Conservation (phyloP, 2,888 invertebrate species). For the Parasteatoda lunata region DNA sequence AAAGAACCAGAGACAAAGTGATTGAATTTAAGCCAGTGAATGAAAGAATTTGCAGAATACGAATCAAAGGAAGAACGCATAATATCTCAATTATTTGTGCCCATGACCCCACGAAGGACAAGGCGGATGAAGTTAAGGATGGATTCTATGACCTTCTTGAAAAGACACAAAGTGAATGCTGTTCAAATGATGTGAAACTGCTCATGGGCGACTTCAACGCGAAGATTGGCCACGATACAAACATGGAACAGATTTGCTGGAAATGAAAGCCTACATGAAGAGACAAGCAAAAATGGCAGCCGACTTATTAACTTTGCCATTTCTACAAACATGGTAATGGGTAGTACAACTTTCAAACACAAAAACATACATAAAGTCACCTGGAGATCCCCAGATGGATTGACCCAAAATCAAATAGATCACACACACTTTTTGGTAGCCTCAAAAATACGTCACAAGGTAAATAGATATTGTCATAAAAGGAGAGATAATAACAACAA, state of each 20-base stretch:
- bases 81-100: not conserved
- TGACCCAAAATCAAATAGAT: not conserved
- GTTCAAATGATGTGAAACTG: not conserved
- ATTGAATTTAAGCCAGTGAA: conserved; percentile 14
- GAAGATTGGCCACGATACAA: too few relatives aligned
- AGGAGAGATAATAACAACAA: not conserved
- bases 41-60: not conserved
- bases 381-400: not conserved
- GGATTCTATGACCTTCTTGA: not conserved
- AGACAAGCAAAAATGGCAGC: too few relatives aligned
- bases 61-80: not conserved
- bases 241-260: too few relatives aligned
- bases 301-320: not conserved
- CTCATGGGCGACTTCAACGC: too few relatives aligned
- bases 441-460: not conserved
- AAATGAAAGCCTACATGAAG: too few relatives aligned
- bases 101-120: not conserved
- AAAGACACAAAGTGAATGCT: not conserved
- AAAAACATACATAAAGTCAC: not conserved
- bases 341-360: not conserved
- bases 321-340: not conserved
- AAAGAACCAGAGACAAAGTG: conserved; percentile 1
- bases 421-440: not conserved
- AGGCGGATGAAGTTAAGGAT: not conserved
- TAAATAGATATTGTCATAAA: not conserved